A percentile compares a stretch with the other conserved stretches of the same genome.
Conservation (phyloP, 2,888 invertebrate genomes). For the Abrostola tripartita region DNA sequence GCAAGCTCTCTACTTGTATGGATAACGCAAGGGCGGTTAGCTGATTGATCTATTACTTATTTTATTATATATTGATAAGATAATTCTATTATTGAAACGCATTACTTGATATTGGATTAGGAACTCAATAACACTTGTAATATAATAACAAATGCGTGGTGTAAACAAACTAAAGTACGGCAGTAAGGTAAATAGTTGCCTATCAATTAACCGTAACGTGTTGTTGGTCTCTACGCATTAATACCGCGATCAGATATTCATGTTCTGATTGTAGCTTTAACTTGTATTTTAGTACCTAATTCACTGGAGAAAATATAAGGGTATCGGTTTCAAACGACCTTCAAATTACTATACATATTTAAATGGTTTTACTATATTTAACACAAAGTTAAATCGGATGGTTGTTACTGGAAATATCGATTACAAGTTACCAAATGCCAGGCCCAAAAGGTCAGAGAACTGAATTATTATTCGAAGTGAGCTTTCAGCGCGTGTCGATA, state of each 20-base stretch:
- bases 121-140: too few species aligned
- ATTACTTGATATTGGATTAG: too few species aligned
- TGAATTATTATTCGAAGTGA: constrained; percentile 30
- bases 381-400: constrained; percentile 19
- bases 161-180: too few species aligned
- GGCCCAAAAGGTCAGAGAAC: constrained; percentile 60
- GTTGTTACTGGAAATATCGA: constrained; percentile 33
- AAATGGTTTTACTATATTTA: constrained; percentile 24
- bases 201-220: too few species aligned
- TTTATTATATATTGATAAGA: background rate
- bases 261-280: background rate
- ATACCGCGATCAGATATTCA: background rate
- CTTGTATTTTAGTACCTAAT: constrained; percentile 1
- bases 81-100: background rate
- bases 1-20: background rate
- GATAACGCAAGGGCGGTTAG: background rate
- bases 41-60: background rate
- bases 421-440: constrained; percentile 62
- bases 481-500: constrained; percentile 15
- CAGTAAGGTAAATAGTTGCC: too few species aligned
- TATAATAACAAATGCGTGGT: too few species aligned
- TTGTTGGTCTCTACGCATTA: background rate
- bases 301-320: background rate
- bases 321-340: constrained; percentile 17
- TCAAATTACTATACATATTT: constrained; percentile 32